Evolutionary conservation across 1,140 invertebrate species (phyloP), one percentile per base, ranked within the genome.

Genomic region (Diuraphis noxia): DNA sequence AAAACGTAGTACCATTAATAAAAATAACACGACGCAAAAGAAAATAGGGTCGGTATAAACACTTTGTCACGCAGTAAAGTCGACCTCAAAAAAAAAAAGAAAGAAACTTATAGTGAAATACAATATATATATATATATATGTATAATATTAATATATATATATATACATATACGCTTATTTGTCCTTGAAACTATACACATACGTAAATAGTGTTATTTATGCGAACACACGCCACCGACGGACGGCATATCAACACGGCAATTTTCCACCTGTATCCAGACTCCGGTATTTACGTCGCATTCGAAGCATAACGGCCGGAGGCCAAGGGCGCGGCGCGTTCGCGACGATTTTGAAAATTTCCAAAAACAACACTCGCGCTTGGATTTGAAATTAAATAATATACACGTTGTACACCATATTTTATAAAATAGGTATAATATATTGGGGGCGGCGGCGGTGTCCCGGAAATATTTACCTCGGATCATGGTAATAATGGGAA

Each of bases 181-280:
- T 23, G 89, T 91, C 89, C 89, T 91, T 91, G 89, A 81, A 52
- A 49, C 41, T 23, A 77, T 30, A 36, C 34, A 49, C 34, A 90
- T 36, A 46, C 41, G 72, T 81, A 89, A 79, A 89, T 79, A 89
- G 88, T 79, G 77, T 89, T 89, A 79, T 46, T 90, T 90, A 79
- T 81, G 88, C 88, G 88, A 81, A 23, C 40, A 43, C 43, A 38
- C 43, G 72, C 72, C 77, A 77, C n/a, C 41, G 17, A 36, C 72
- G 19, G 25, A 49, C 41, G 34, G 88, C 79, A 79, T 79, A 89
- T 90, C 40, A 49, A 34, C 56, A 41, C 72, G 88, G 63, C 77
- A 72, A 43, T 79, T 89, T 89, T 72, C 40, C 63, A 89, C 40
- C 23, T 79, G 63, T 41, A 88, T 49, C 46, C 85, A 52, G 85